Conservation (phyloP, 1,140 invertebrate genomes). For the Pachypeltis micranthus region DNA sequence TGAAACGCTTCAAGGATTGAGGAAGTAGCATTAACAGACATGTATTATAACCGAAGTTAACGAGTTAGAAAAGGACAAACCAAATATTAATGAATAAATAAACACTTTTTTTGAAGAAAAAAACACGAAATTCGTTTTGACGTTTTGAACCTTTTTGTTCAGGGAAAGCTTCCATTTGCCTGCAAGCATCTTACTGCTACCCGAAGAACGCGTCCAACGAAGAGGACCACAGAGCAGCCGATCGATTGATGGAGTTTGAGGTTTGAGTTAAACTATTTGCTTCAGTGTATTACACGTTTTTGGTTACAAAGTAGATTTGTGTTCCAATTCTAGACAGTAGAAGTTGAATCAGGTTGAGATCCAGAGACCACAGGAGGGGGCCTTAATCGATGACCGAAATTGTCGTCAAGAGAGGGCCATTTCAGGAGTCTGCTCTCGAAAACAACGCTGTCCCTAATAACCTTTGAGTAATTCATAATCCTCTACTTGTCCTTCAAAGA, state of each 20-base stretch:
- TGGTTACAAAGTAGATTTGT: not conserved
- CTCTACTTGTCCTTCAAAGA: no score
- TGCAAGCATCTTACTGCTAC: constrained; percentile 37
- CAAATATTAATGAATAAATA: no score
- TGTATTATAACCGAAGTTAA: no score
- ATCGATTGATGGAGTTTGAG: constrained; percentile 37
- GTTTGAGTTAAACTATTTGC: constrained; percentile 21
- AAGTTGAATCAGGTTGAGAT: constrained; percentile 37
- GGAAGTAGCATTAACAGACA: no score
- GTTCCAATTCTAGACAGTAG: not conserved
- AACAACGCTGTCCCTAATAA: no score
- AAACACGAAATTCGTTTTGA: constrained; percentile 1
- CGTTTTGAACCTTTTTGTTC: not conserved
- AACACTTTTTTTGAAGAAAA: no score
- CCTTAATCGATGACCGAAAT: not conserved
- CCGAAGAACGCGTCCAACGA: constrained; percentile 33
- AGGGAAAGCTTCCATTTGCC: constrained; percentile 40
- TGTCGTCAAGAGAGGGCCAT: no score
- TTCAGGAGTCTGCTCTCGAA: no score
- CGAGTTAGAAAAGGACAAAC: no score
- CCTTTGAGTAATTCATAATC: no score
- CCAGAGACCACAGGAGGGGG: not conserved
- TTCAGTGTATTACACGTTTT: constrained; percentile 20
- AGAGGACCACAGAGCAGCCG: constrained; percentile 37
- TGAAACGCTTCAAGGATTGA: no score